Base-by-base conservation (phyloP, 2,888 invertebrate genomes). In the Leptopilina drosophilae region DNA sequence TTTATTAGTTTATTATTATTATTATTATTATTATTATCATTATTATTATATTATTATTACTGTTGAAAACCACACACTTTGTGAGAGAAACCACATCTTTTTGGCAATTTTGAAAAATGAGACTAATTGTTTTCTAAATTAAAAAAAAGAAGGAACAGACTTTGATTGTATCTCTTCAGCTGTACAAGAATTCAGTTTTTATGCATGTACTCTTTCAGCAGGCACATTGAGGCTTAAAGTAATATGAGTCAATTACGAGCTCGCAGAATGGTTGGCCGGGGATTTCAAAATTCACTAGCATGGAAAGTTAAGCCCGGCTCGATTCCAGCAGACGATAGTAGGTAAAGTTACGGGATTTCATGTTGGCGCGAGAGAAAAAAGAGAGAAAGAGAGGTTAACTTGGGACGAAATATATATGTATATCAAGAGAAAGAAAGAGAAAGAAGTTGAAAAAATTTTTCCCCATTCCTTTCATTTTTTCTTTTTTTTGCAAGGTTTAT, bases 301-400 rank as follows among this genome's bases (percentile, higher is more conserved):
- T 81, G 82, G 84, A 87, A 87, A 83, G 85, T 84, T 86, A 82
- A 85, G 83, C 84, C 78, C 75, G 81, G 80, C 76, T 84, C 80
- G 82, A 80, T 82, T 79, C 67, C 75, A 75, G 78, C 49, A 78
- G 77, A 69, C 69, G 56, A 81, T 78, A 82, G 80, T 77, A 82
- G 78, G 78, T 81, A 84, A 85, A 83, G 81, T 81, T 83, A 76
- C 82, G 79, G 64, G 40, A 33, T 76, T 64, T 77, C 64, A 56
- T 49, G 69, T 64, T 69, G 14, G 73, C 67, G 77, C 40, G 80
- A 80, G 76, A 80, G 75, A 80, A n/a, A 73, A 33, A 73, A 73
- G 73, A 73, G 53, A 53, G 33, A 49, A 53, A 26, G 42, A 42
- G 42, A 33, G 56, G 73, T 73, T 53, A 73, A 59, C 73, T 73